phyloP scores from a whole-genome alignment of 1,140 invertebrate species.

The Tetramorium alpestre region DNA sequence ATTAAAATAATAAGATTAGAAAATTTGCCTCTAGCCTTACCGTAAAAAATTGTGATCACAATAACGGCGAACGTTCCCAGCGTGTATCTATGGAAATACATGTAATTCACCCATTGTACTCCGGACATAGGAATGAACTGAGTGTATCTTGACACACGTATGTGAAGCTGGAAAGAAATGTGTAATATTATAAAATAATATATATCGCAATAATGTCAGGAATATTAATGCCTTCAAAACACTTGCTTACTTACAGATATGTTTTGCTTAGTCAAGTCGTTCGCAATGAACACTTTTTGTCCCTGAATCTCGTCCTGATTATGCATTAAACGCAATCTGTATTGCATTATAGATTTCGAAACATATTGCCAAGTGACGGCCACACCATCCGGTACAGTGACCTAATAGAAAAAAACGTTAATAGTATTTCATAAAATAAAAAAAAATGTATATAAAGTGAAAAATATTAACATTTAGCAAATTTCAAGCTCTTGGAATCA shows the following conservation, averaged over 20 bases:
- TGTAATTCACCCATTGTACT: constrained; percentile 81
- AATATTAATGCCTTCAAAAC: not conserved
- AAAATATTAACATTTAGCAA: not conserved
- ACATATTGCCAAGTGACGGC: constrained; percentile 72
- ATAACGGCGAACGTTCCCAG: constrained; percentile 78
- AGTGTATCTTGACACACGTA: constrained; percentile 80
- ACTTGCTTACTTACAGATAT: constrained; percentile 78
- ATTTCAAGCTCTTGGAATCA: not conserved
- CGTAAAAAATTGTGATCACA: constrained; percentile 80
- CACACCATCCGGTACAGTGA: constrained; percentile 81
- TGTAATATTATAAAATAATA: constrained; percentile 33
- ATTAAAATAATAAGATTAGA: constrained; percentile 1
- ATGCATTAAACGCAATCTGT: constrained; percentile 80
- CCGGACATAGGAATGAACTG: constrained; percentile 79
- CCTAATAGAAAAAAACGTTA: constrained; percentile 58
- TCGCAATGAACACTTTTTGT: constrained; percentile 80
- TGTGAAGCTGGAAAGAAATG: constrained; percentile 78
- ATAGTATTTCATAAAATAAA: not conserved
- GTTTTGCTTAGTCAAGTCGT: constrained; percentile 83
- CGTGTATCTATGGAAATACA: constrained; percentile 81
- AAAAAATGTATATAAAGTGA: not conserved
- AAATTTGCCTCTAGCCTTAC: constrained; percentile 73
- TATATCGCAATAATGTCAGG: not conserved
- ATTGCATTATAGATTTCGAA: constrained; percentile 77
- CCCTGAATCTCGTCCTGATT: constrained; percentile 82